Percentiles rank a stretch among this genome's conserved stretches.
phyloP scores from a whole-genome alignment of 2,113 vertebrate species.

The Petrocephalus microphthalmus region DNA sequence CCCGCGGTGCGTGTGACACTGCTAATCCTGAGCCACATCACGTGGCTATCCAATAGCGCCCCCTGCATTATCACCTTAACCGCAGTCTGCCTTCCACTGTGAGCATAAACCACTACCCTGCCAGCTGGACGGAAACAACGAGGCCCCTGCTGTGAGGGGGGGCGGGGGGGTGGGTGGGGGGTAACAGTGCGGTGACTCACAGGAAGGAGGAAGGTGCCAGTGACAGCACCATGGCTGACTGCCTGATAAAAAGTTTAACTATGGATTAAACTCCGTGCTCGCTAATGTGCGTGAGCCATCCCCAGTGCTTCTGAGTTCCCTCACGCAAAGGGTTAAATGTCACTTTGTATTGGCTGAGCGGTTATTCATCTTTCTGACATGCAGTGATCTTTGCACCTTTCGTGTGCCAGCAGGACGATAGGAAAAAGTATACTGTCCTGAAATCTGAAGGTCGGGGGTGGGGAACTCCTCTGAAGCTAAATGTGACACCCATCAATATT shows the following conservation, averaged over 20 bases:
- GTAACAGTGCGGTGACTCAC: not conserved
- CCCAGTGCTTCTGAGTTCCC: not conserved
- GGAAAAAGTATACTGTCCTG: not conserved
- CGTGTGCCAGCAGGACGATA: not conserved
- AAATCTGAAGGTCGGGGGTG: not conserved
- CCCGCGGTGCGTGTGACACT: not conserved
- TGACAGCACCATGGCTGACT: not conserved
- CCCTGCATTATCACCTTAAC: not conserved
- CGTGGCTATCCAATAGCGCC: not conserved
- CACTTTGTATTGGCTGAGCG: not conserved
- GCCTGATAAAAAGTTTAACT: not conserved
- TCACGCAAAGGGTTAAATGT: not conserved
- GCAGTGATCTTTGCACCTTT: not conserved
- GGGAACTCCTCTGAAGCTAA: not conserved
- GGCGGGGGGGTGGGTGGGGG: not conserved
- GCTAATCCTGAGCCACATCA: not conserved
- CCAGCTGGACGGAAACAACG: constrained; percentile 1
- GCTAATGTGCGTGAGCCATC: not conserved
- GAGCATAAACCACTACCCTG: not conserved
- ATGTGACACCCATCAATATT: constrained; percentile 12
- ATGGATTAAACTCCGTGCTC: not conserved
- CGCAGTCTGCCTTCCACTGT: not conserved
- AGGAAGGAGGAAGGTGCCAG: not conserved
- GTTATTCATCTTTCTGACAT: not conserved
- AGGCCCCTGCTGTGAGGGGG: not conserved